Evolutionary conservation across 2,113 vertebrate species (phyloP).

Genomic region (Pelecanus crispus): DNA sequence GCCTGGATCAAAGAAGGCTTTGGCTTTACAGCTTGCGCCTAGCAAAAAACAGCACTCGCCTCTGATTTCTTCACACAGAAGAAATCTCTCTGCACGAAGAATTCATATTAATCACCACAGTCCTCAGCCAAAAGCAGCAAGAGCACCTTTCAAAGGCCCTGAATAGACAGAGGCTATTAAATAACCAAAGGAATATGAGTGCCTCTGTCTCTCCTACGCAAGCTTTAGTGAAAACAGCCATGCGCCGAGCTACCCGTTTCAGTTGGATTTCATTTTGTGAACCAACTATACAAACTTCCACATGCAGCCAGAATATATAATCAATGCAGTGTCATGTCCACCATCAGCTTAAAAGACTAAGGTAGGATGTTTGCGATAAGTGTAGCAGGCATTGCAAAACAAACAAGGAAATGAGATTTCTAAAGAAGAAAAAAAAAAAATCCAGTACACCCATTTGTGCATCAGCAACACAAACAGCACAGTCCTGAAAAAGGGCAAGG

Average conservation of each 20-base stretch:
- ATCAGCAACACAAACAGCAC: neutral
- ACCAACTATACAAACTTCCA: neutral
- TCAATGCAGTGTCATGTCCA: neutral
- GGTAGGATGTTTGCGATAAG: neutral
- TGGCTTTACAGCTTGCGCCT: neutral
- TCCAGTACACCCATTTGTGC: neutral
- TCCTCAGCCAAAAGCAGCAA: conserved; percentile 15
- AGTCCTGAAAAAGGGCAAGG: neutral
- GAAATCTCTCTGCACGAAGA: neutral
- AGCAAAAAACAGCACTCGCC: neutral
- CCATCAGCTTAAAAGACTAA: neutral
- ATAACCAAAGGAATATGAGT: neutral
- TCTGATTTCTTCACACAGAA: neutral
- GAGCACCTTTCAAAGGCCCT: conserved; percentile 28
- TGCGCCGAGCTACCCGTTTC: accelerated
- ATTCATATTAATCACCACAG: conserved; percentile 1
- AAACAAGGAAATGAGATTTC: neutral
- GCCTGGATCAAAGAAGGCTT: conserved; percentile 8
- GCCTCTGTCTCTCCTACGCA: neutral
- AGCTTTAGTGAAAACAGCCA: neutral
- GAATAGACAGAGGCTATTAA: conserved; percentile 9
- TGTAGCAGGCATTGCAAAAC: neutral
- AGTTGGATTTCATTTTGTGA: neutral
- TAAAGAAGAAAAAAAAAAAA: neutral
- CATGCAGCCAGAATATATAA: neutral